phyloP scores from a whole-genome alignment of 2,888 invertebrate species.

The Steromphala cineraria region DNA sequence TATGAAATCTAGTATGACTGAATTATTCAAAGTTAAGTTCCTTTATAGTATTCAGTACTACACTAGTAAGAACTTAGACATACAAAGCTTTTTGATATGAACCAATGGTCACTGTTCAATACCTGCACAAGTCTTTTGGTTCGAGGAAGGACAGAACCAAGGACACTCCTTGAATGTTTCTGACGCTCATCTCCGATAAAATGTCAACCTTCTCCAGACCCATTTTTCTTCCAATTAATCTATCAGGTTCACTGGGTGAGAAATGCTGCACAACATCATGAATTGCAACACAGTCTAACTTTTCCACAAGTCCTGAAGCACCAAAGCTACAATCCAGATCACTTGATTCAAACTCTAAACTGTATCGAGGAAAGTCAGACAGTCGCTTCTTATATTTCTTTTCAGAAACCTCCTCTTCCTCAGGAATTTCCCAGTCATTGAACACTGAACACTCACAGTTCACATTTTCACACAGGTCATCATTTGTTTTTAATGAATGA shows the following conservation, averaged over 20 bases:
- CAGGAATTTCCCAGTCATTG: constrained; percentile 26
- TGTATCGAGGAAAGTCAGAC: constrained; percentile 12
- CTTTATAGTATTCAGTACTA: too few relatives aligned
- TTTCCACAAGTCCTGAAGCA: not conserved
- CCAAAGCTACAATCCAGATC: constrained; percentile 16
- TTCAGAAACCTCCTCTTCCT: constrained; percentile 23
- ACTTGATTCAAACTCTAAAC: constrained; percentile 16
- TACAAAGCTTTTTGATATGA: too few relatives aligned
- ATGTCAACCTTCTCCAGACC: constrained; percentile 60
- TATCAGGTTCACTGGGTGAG: constrained; percentile 42
- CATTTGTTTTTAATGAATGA: not conserved
- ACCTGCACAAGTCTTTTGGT: constrained; percentile 58
- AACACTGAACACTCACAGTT: not conserved
- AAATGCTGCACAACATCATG: constrained; percentile 35
- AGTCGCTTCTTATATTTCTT: constrained; percentile 7
- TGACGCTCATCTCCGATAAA: constrained; percentile 42
- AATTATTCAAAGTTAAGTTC: too few relatives aligned
- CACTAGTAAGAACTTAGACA: too few relatives aligned
- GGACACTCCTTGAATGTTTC: constrained; percentile 41
- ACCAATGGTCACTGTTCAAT: not conserved
- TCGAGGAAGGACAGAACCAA: constrained; percentile 45
- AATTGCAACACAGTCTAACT: constrained; percentile 24
- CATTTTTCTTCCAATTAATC: constrained; percentile 62
- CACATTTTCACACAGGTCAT: not conserved
- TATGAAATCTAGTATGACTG: not conserved